phyloP scores from a whole-genome alignment of 2,888 invertebrate species.

The Allacma fusca region DNA sequence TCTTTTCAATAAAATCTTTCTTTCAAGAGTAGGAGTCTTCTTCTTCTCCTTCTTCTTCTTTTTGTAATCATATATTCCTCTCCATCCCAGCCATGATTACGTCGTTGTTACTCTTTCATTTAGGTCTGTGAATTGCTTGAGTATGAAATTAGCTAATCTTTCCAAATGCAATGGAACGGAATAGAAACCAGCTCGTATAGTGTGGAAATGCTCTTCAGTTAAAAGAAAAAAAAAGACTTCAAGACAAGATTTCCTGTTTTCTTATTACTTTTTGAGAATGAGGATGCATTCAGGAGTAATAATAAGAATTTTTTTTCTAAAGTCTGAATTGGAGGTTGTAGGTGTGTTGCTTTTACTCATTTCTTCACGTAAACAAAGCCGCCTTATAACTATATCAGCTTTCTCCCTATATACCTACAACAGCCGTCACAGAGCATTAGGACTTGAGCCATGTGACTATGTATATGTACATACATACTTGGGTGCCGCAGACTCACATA shows the following conservation, averaged over 20 bases:
- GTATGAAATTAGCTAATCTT: slow-evolving; percentile 18
- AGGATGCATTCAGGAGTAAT: slow-evolving; percentile 37
- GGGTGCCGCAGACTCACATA: no score
- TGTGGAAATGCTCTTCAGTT: no score
- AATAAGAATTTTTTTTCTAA: slow-evolving; percentile 37
- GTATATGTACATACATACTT: no score
- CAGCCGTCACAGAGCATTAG: no score
- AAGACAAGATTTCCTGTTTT: slow-evolving; percentile 41
- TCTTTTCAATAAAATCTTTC: slow-evolving; percentile 6
- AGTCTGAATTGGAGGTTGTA: slow-evolving; percentile 27
- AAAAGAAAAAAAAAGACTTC: neutral
- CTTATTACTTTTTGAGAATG: slow-evolving; percentile 30
- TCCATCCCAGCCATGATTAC: neutral
- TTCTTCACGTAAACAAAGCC: slow-evolving; percentile 19
- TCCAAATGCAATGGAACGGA: neutral
- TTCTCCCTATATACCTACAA: neutral
- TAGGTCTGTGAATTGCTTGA: neutral
- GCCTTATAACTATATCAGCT: slow-evolving; percentile 5
- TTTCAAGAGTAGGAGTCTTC: neutral
- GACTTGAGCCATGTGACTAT: neutral
- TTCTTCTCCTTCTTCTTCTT: neutral
- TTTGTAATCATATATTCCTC: slow-evolving; percentile 5
- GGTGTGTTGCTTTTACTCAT: slow-evolving; percentile 43
- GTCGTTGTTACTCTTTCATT: neutral
- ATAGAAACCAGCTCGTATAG: neutral